These are phyloP conservation scores for Rhinoderma darwinii DNA, from an alignment of 2,113 vertebrate species.

Conservation along the genomic window DNA sequence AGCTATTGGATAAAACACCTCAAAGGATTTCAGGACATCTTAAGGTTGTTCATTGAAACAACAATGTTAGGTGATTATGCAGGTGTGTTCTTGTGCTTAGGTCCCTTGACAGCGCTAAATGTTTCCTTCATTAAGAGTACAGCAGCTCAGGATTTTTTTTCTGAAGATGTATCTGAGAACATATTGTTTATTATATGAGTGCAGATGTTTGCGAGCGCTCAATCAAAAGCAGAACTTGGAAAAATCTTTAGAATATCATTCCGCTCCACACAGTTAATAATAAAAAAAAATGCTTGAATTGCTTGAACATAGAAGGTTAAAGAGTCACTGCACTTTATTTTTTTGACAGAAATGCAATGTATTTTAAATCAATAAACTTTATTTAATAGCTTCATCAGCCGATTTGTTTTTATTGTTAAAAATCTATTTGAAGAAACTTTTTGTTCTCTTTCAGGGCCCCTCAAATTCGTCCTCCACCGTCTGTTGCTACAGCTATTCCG, in stretches of 20 bases:
- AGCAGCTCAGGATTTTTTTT: slow-evolving; percentile 19
- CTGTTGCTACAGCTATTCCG: too few species aligned
- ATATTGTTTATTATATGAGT: slow-evolving; percentile 44
- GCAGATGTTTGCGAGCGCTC: slow-evolving; percentile 39
- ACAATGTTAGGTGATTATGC: slow-evolving; percentile 17
- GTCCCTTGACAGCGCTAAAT: slow-evolving; percentile 31
- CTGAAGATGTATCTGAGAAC: slow-evolving; percentile 40
- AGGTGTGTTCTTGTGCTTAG: slow-evolving; percentile 31
- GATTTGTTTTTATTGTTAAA: too few species aligned
- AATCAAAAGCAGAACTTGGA: background rate
- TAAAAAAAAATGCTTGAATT: background rate
- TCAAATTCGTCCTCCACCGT: too few species aligned
- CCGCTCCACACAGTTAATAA: background rate
- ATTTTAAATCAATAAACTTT: too few species aligned
- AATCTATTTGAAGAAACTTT: too few species aligned
- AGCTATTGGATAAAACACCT: background rate
- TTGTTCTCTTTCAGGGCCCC: too few species aligned
- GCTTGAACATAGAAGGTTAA: background rate
- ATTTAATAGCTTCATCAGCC: too few species aligned
- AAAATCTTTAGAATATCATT: background rate
- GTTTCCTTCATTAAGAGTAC: slow-evolving; percentile 44
- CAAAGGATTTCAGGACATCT: slow-evolving; percentile 27
- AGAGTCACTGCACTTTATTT: too few species aligned
- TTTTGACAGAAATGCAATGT: too few species aligned
- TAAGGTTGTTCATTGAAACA: slow-evolving; percentile 13